Evolutionary conservation across 2,113 vertebrate genomes (phyloP).

Genomic region (Callorhinus ursinus): DNA sequence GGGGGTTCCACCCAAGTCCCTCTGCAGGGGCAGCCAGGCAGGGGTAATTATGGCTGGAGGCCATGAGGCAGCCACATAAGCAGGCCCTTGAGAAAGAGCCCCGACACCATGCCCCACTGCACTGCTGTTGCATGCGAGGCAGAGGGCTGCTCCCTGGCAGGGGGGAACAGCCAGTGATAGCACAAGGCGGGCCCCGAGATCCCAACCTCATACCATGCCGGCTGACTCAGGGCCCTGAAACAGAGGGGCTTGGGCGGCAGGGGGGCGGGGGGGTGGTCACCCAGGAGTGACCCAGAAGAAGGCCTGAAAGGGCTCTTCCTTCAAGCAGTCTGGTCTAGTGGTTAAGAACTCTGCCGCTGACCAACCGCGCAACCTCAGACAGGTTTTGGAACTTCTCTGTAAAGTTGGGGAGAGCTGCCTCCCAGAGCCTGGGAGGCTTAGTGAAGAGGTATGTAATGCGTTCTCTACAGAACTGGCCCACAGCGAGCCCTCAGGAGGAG

Average conservation of each 20-base stretch:
- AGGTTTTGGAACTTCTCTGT: neutral
- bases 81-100: neutral
- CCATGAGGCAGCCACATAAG: neutral
- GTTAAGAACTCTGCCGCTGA: neutral
- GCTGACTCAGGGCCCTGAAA: neutral
- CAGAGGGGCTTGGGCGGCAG: neutral
- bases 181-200: neutral
- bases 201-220: neutral
- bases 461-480: neutral
- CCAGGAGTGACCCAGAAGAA: neutral
- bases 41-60: neutral
- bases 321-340: neutral
- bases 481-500: neutral
- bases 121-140: neutral
- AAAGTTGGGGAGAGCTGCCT: neutral
- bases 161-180: neutral
- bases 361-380: neutral
- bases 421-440: neutral
- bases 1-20: neutral
- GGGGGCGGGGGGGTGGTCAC: neutral
- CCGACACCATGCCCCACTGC: accelerated
- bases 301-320: neutral
- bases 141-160: neutral
- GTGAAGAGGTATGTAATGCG: neutral
- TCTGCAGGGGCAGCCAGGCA: neutral